Evolutionary conservation across 2,797 vertebrate species (phyloP), one percentile per base, ranked within the genome.

Genomic region (Capromys pilorides): DNA sequence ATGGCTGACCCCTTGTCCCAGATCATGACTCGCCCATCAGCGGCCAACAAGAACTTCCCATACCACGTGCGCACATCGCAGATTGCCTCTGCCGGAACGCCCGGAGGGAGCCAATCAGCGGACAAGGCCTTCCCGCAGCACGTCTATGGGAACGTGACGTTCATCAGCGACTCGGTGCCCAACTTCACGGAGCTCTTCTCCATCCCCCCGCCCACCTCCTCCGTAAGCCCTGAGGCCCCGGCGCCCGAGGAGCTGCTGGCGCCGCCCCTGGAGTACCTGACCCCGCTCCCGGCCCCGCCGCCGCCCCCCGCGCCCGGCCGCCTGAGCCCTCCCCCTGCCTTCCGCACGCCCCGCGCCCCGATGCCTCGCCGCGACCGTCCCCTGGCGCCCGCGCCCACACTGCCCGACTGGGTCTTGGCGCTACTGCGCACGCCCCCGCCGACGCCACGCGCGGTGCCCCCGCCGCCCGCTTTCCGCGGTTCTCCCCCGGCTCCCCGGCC

Each of bases 141-240:
- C 14, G 99, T 99, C 45, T 99, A 99, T 2, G 99, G 99, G 80
- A 99, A 99, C 41, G 98, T 99, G 97, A 99, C 99, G 64, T 99
- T 99, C 97, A 98, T 99, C 95, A 99, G 99, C 94, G 99, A 99
- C 97, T 99, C 99, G 7, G 99, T 99, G 86, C 99, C 99, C 66
- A 99, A 99, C 98, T 99, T 99, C 98, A 99, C 99, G 0, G 99
- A 99, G 97, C 99, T 99, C 77, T 99, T 99, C 98, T 99, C 99
- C 98, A 99, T 99, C 96, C 99, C 98, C 98, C 59, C 99, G 96
- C 98, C 98, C 98, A 95, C 95, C 64, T 96, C 97, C 94, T 97
- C 93, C 84, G 98, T 98, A 95, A 98, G 97, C 97, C 94, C 92
- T 82, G 92, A 91, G 57, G 78, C 54, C 94, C 93, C 93, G 71